Conservation (phyloP, 2,888 invertebrate species). For the Patella pellucida region DNA sequence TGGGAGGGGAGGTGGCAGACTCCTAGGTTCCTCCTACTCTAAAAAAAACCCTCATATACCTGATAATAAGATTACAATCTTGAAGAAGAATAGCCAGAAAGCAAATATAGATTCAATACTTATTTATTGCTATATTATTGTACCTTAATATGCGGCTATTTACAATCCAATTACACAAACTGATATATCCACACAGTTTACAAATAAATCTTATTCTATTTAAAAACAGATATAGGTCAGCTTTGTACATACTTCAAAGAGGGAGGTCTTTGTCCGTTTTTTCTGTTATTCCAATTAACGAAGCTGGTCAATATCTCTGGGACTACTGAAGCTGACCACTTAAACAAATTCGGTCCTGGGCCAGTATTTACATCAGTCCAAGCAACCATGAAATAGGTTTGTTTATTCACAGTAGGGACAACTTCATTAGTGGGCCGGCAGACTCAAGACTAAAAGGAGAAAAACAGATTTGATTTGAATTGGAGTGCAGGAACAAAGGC, state of each 20-base stretch:
- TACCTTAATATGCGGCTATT: too few species aligned
- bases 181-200: too few species aligned
- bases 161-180: too few species aligned
- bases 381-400: slow-evolving; percentile 8
- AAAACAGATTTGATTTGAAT: slow-evolving; percentile 5
- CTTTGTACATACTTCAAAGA: background rate
- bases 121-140: too few species aligned
- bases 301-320: slow-evolving; percentile 1
- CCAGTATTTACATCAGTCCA: slow-evolving; percentile 8
- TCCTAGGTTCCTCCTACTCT: too few species aligned
- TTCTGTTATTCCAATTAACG: slow-evolving; percentile 6
- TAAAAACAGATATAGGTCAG: background rate
- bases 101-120: too few species aligned
- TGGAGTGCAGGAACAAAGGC: background rate
- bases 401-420: slow-evolving; percentile 8
- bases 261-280: background rate
- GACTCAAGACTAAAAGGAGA: background rate
- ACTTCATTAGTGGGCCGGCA: slow-evolving; percentile 6
- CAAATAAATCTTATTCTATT: background rate
- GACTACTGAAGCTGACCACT: background rate
- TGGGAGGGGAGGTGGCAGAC: too few species aligned
- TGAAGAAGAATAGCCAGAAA: too few species aligned
- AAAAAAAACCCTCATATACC: too few species aligned
- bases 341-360: background rate
- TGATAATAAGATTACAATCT: too few species aligned